Base-by-base conservation (phyloP, 2,113 vertebrate species). In the Nibea coibor region DNA sequence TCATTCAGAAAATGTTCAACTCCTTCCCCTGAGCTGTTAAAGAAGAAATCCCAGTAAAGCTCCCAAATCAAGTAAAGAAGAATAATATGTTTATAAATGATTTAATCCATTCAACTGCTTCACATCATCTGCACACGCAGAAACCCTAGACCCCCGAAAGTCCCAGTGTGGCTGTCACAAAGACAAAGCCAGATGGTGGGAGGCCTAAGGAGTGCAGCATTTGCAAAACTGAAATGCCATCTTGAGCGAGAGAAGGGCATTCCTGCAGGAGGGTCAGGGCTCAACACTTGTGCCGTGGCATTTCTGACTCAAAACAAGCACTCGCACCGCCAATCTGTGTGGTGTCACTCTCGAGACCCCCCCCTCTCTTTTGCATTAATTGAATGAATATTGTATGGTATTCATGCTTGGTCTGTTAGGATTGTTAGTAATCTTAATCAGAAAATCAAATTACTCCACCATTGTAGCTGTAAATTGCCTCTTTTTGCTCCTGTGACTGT, bases 381-480 rank as follows among this genome's bases (percentile, higher is more conserved):
- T 92, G 86, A 93, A 93, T 87, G 78, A 89, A 88, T 88, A 93
- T 80, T 86, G 83, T 84, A 42, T 64, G 76, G 80, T 42, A 77
- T 86, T 89, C 86, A 81, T 75, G 78, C 85, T 75, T 48, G 61
- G 80, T 79, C 85, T 83, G 89, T 90, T 76, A 67, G 86, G 82
- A 92, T 88, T 93, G 90, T 92, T 88, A 73, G 84, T 85, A 89
- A 92, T 91, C 92, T 85, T 91, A 93, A 93, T 95, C 92, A 91
- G 80, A 92, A 94, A 94, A 94, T 94, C 92, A 82, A 93, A 95
- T 94, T 93, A 93, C 84, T 84, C 62, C 72, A 63, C 79, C 71
- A 89, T 94, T 94, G 92, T 93, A 75, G 83, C 80, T 87, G 83
- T 85, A 91, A 93, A 94, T 91, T 93, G 88, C 89, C 70, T 91